These are phyloP conservation scores for Polyommatus icarus DNA, from an alignment of 2,888 invertebrate genomes.

Conservation along the genomic window DNA sequence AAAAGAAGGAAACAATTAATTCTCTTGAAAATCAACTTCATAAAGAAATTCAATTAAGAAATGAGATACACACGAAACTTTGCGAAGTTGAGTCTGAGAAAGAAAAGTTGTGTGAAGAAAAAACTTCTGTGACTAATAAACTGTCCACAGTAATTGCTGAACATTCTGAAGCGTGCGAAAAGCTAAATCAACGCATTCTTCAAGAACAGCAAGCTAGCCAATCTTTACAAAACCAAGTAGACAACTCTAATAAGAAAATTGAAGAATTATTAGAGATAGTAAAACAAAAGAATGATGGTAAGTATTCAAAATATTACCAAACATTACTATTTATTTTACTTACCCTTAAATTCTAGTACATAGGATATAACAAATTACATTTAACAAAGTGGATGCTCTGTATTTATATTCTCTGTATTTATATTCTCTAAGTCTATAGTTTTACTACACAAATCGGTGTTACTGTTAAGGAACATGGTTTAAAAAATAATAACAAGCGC, in stretches of 20 bases:
- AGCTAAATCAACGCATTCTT: not conserved
- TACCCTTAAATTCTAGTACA: not conserved
- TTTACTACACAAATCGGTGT: too few relatives aligned
- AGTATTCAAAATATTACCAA: constrained; percentile 30
- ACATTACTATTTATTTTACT: not conserved
- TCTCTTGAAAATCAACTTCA: not conserved
- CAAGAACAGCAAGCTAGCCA: constrained; percentile 44
- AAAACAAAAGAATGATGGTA: constrained; percentile 43
- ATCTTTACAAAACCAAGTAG: constrained; percentile 4
- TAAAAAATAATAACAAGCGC: not conserved
- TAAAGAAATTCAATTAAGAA: not conserved
- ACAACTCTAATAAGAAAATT: constrained; percentile 15
- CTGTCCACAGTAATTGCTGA: not conserved
- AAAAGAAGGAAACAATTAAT: not conserved
- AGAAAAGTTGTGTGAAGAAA: not conserved
- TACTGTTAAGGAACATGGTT: too few relatives aligned
- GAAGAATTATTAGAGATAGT: constrained; percentile 37
- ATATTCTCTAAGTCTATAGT: too few relatives aligned
- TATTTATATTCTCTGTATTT: too few relatives aligned
- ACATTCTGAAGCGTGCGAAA: not conserved
- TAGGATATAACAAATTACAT: not conserved
- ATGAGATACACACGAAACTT: not conserved
- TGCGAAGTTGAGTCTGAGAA: not conserved
- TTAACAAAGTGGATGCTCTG: too few relatives aligned
- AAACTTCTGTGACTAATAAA: not conserved